Percentiles rank a stretch among this genome's conserved stretches.
These are phyloP conservation scores for Coenobita brevimanus DNA, from an alignment of 1,140 invertebrate species.

Conservation along the genomic window DNA sequence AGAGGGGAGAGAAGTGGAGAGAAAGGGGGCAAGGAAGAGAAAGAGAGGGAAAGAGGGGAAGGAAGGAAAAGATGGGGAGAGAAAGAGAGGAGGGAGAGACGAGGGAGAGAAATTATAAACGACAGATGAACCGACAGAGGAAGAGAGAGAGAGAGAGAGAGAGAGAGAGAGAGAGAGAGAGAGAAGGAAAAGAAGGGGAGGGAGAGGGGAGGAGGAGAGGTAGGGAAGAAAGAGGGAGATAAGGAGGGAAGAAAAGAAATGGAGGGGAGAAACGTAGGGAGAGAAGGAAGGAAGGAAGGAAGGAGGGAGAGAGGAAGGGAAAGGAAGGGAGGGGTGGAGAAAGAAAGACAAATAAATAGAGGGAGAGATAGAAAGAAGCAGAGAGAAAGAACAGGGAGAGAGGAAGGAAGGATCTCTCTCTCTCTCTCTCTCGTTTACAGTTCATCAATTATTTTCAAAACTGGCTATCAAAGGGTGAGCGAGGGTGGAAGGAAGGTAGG, in stretches of 20 bases:
- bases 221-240: neutral
- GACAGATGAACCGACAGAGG: neutral
- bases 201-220: neutral
- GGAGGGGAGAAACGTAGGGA: neutral
- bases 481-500: too few species aligned
- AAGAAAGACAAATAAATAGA: neutral
- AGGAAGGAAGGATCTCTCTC: too few species aligned
- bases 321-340: neutral
- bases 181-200: neutral
- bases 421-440: too few species aligned
- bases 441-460: too few species aligned
- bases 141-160: constrained; percentile 11
- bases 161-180: constrained; percentile 1
- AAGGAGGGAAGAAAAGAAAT: neutral
- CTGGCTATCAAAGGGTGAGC: too few species aligned
- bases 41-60: neutral
- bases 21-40: neutral
- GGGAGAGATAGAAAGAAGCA: neutral
- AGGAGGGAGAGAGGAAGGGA: neutral
- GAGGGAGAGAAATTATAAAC: neutral
- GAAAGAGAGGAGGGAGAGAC: neutral
- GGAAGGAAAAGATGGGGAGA: constrained; percentile 10
- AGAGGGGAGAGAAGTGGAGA: neutral
- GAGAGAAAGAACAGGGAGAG: too few species aligned
- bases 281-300: neutral